Percentiles rank a stretch among this genome's conserved stretches.
These are phyloP conservation scores for Neotoma lepida DNA, from an alignment of 2,113 vertebrate genomes.

Conservation along the genomic window DNA sequence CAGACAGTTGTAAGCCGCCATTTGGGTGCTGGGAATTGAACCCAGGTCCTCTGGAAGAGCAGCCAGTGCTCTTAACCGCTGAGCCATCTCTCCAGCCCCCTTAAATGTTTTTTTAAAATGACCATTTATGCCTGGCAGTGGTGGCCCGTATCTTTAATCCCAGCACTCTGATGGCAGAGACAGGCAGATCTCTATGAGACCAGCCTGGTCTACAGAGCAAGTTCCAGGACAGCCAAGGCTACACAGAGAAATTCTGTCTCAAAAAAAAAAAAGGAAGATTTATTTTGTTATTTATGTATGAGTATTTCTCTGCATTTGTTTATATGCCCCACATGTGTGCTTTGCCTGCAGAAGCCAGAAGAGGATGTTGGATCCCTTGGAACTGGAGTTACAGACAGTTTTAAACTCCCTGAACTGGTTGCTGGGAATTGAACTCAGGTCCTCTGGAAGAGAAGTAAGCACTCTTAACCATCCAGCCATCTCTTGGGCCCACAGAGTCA, in stretches of 20 bases:
- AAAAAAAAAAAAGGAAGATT: background rate
- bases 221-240: background rate
- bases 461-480: background rate
- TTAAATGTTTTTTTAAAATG: background rate
- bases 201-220: background rate
- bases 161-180: background rate
- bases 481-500: background rate
- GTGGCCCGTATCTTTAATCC: background rate
- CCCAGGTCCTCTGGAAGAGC: no score
- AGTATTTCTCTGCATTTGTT: background rate
- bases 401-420: background rate
- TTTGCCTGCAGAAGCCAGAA: background rate
- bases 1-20: no score
- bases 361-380: background rate
- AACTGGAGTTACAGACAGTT: background rate
- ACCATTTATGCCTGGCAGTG: background rate
- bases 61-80: no score
- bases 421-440: background rate
- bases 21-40: no score
- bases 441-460: background rate
- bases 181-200: background rate
- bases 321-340: background rate
- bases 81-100: no score
- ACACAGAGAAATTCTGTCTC: background rate
- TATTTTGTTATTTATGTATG: background rate